Evolutionary conservation across 2,113 vertebrate species (phyloP), one percentile per base, ranked within the genome.

Genomic region (Mola mola): DNA sequence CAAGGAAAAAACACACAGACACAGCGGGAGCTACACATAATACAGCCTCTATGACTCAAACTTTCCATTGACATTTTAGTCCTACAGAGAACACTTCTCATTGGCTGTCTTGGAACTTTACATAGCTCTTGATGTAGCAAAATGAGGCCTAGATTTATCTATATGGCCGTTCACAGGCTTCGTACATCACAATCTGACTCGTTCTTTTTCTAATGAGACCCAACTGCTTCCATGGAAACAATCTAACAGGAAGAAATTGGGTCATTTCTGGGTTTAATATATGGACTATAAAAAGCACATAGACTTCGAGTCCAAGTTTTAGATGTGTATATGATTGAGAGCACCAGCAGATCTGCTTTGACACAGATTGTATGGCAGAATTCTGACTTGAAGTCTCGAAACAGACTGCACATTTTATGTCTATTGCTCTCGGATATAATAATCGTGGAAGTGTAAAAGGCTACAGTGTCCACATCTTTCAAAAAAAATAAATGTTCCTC

Each of bases 401-500:
- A 25, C 28, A 52, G 52, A 57, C 28, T 7, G 12, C 5, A 22
- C 48, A 48, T 43, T 60, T 57, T 57, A 55, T 25, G 48, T 43
- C 33, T 26, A 57, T 51, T 70, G 26, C 55, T 60, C 56, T 10
- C 37, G 57, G 41, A 46, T 11, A 53, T 10, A 55, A 16, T 31
- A 9, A 34, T 29, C 37, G 29, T n/a, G 3, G 26, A 52, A 15
- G 24, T 62, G 60, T 63, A 21, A n/a, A n/a, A n/a, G n/a, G n/a
- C n/a, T n/a, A n/a, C n/a, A n/a, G n/a, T n/a, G n/a, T 10, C n/a
- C 38, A n/a, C 46, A 57, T 36, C 28, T 66, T 47, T 58, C 11
- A 36, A 5, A 24, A 11, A 24, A 56, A 78, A 68, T 46, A 55
- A 58, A 51, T 53, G 13, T 29, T 65, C 26, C 16, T 38, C 19